Conservation (phyloP, 2,113 vertebrate genomes). For the Sitta europaea region DNA sequence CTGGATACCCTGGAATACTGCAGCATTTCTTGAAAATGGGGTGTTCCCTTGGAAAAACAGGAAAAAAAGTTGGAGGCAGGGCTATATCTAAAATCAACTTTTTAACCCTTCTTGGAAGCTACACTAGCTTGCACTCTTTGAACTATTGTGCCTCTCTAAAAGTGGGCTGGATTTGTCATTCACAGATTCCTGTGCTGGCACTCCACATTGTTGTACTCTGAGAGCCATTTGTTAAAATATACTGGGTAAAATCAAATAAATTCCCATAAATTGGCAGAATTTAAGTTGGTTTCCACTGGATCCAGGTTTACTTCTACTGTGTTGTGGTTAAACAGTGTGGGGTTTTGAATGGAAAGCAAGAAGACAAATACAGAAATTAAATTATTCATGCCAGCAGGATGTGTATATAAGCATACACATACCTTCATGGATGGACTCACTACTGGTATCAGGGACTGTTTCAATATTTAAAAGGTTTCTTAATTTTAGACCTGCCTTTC, state of each 20-base stretch:
- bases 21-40: background rate
- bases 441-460: background rate
- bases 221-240: background rate
- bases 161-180: background rate
- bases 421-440: background rate
- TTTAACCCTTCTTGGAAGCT: background rate
- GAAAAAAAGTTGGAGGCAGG: background rate
- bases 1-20: background rate
- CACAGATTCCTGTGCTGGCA: background rate
- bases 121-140: background rate
- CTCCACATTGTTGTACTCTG: background rate
- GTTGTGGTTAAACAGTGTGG: background rate
- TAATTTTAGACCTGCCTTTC: background rate
- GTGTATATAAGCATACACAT: background rate
- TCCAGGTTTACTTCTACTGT: background rate
- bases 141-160: background rate
- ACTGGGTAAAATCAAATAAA: background rate
- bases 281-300: background rate
- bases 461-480: background rate
- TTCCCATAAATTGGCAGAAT: background rate
- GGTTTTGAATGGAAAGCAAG: background rate
- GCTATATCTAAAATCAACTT: background rate
- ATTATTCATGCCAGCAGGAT: background rate
- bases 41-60: background rate
- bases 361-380: background rate